These are phyloP conservation scores for Cyprichromis sp. DNA, from an alignment of 2,113 vertebrate species.

Conservation along the genomic window DNA sequence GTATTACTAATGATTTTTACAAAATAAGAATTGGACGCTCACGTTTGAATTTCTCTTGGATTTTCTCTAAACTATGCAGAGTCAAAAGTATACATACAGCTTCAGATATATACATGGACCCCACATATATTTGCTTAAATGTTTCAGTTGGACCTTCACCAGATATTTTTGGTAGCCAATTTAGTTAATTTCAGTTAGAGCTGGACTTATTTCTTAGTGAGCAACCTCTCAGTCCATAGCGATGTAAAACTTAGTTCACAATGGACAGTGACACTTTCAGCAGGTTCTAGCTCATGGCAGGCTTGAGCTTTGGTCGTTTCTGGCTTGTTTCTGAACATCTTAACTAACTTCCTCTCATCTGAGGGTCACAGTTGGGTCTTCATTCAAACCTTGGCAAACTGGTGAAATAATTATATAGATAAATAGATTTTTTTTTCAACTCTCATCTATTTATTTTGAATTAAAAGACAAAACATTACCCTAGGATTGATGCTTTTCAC, in stretches of 20 bases:
- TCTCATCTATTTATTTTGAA: background rate
- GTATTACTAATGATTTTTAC: background rate
- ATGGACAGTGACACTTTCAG: background rate
- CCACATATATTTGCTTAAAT: background rate
- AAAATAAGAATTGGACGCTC: background rate
- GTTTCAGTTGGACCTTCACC: background rate
- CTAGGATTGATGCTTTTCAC: background rate
- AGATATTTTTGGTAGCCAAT: background rate
- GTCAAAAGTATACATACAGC: background rate
- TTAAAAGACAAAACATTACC: background rate
- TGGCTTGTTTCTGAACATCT: background rate
- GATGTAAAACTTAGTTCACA: background rate
- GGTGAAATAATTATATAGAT: background rate
- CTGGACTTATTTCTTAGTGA: background rate
- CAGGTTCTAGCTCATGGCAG: background rate
- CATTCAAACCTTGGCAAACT: background rate
- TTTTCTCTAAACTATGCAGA: background rate
- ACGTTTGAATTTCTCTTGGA: background rate
- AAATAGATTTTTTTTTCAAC: rapidly evolving
- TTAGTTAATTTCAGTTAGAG: background rate
- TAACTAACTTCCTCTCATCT: background rate
- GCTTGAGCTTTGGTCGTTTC: background rate
- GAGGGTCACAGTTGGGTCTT: background rate
- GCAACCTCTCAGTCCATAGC: background rate
- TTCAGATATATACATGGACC: background rate